A percentile compares a stretch with the other conserved stretches of the same genome.
Conservation (phyloP, 2,888 invertebrate genomes). For the Melikaiella ostensackeni region DNA sequence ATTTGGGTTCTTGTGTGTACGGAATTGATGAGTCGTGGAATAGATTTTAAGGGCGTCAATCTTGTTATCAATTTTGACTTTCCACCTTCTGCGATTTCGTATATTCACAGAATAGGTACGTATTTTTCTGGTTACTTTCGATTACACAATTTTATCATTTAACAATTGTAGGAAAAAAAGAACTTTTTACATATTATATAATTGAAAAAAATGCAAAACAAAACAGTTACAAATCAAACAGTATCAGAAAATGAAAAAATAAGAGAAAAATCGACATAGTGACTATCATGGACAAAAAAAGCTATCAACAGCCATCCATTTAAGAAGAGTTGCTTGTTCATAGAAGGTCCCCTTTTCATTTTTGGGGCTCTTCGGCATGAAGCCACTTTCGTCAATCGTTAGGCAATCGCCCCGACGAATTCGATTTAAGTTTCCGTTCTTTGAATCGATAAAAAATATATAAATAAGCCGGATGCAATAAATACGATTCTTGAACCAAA, state of each 20-base stretch:
- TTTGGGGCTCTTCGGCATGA: too few species aligned
- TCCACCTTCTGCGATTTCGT: constrained; percentile 92
- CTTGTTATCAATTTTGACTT: constrained; percentile 98
- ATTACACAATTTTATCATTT: too few species aligned
- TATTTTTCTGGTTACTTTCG: neutral
- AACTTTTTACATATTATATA: too few species aligned
- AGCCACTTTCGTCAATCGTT: neutral
- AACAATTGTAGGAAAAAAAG: too few species aligned
- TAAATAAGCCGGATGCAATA: neutral
- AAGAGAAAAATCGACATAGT: too few species aligned
- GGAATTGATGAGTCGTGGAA: constrained; percentile 96
- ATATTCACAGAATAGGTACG: constrained; percentile 89
- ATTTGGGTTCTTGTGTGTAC: constrained; percentile 98
- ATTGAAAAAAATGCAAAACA: too few species aligned
- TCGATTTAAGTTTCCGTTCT: neutral
- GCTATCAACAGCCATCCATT: too few species aligned
- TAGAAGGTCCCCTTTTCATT: too few species aligned
- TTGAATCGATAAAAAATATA: neutral
- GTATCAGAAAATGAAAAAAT: too few species aligned
- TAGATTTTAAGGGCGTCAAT: constrained; percentile 98
- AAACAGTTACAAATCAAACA: too few species aligned
- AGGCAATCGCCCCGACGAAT: neutral
- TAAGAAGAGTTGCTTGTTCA: neutral
- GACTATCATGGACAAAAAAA: too few species aligned
- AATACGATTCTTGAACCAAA: neutral